Evolutionary conservation across 2,797 vertebrate species (phyloP).

Genomic region (Myotis pilosus): DNA sequence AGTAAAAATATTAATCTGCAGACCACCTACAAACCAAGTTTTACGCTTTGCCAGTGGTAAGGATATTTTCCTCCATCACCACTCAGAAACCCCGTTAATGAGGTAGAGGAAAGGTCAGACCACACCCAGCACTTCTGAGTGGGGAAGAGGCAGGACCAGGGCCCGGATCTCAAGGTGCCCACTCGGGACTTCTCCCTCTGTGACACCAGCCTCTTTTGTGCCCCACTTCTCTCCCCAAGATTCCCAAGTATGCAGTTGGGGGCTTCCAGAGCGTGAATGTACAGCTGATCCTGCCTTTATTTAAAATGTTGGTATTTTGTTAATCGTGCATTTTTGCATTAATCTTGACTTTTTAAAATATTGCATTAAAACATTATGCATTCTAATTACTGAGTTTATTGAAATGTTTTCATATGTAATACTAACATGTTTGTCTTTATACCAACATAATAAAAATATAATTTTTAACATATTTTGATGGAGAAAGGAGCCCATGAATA

Average conservation of each 20-base stretch:
- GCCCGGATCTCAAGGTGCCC: background rate
- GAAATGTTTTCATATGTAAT: constrained; percentile 34
- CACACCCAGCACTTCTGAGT: background rate
- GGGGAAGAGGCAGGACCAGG: background rate
- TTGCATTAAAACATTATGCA: background rate
- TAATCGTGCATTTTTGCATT: background rate
- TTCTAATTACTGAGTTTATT: background rate
- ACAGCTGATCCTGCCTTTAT: background rate
- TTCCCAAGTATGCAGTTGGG: background rate
- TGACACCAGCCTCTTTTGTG: background rate
- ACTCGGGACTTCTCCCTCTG: background rate
- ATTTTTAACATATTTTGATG: background rate
- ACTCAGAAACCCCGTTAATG: background rate
- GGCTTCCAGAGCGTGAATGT: background rate
- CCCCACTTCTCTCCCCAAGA: background rate
- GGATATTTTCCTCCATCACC: background rate
- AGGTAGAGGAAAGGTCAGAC: background rate
- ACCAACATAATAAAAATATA: background rate
- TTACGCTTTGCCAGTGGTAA: background rate
- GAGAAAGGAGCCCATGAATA: background rate
- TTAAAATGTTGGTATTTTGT: background rate
- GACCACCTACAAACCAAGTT: background rate
- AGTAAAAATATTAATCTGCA: background rate
- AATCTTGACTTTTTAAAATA: background rate
- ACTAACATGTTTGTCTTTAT: background rate